A percentile compares a stretch with the other conserved stretches of the same genome.
These are phyloP conservation scores for Ormia ochracea DNA, from an alignment of 2,888 invertebrate genomes.

Conservation along the genomic window DNA sequence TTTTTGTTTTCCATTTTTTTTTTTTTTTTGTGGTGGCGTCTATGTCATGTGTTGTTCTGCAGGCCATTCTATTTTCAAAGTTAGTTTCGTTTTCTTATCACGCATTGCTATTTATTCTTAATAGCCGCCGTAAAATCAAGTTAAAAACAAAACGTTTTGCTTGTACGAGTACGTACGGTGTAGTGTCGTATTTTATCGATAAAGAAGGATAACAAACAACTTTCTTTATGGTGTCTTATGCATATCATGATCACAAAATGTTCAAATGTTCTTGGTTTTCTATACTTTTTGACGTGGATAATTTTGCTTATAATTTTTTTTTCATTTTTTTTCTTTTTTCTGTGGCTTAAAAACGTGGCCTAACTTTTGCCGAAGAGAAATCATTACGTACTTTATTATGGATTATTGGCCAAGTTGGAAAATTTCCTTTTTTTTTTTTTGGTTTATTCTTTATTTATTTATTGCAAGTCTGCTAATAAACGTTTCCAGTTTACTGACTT, in stretches of 20 bases:
- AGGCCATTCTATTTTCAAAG: slow-evolving; percentile 5
- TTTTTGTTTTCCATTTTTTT: too few relatives aligned
- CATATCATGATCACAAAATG: slow-evolving; percentile 49
- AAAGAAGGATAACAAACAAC: slow-evolving; percentile 52
- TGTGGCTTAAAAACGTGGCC: too few relatives aligned
- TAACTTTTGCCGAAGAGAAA: too few relatives aligned
- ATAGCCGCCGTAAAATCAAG: slow-evolving; percentile 66
- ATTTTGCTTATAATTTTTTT: background rate
- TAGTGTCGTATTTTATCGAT: slow-evolving; percentile 3
- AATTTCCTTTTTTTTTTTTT: background rate
- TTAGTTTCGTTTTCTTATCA: slow-evolving; percentile 72
- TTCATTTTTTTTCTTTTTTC: too few relatives aligned
- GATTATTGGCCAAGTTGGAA: slow-evolving; percentile 1
- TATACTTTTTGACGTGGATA: background rate
- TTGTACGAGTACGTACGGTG: background rate
- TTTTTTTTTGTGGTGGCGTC: background rate
- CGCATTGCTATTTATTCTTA: slow-evolving; percentile 71
- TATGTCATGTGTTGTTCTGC: background rate
- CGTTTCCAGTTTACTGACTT: slow-evolving; percentile 48
- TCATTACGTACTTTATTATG: background rate
- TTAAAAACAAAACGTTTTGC: slow-evolving; percentile 55
- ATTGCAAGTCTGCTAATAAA: slow-evolving; percentile 40
- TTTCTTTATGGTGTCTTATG: slow-evolving; percentile 56
- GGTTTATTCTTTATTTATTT: background rate
- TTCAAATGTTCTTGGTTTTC: background rate